A percentile compares a stretch with the other conserved stretches of the same genome.
Conservation (phyloP, 2,888 invertebrate genomes). For the Sesamia inferens region DNA sequence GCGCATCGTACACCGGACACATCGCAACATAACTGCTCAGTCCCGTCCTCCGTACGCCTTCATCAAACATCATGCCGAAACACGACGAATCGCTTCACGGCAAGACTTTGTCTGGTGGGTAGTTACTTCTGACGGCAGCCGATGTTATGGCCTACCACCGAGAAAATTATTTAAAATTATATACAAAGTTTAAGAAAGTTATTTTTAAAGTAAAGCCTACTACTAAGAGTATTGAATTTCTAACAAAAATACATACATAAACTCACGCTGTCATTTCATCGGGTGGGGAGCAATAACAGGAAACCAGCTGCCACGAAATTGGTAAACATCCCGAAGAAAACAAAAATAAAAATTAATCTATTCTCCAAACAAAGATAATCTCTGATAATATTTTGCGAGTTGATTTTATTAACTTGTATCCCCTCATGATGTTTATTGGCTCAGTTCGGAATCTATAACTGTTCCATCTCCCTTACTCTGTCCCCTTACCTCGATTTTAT, state of each 20-base stretch:
- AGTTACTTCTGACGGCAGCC: too few relatives aligned
- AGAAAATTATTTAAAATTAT: too few relatives aligned
- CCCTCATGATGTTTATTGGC: constrained; percentile 22
- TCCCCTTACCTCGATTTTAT: not conserved
- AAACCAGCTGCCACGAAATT: not conserved
- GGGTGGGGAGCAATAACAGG: not conserved
- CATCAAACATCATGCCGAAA: too few relatives aligned
- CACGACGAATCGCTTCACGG: too few relatives aligned
- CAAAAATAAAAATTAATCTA: not conserved
- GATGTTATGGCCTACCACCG: too few relatives aligned
- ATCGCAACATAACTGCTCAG: too few relatives aligned
- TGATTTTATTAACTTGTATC: constrained; percentile 23
- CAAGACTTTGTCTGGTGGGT: too few relatives aligned
- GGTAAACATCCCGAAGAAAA: not conserved
- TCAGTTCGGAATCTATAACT: constrained; percentile 10
- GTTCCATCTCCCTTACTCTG: not conserved
- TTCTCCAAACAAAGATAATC: constrained; percentile 7
- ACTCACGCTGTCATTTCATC: not conserved
- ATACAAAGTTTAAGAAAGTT: too few relatives aligned
- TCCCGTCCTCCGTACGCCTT: too few relatives aligned
- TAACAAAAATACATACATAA: not conserved
- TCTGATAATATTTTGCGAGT: constrained; percentile 7
- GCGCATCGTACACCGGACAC: too few relatives aligned
- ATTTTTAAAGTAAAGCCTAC: too few relatives aligned
- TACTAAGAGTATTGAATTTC: too few relatives aligned